Evolutionary conservation across 2,797 vertebrate species (phyloP).

Genomic region (Brachymystax lenok): DNA sequence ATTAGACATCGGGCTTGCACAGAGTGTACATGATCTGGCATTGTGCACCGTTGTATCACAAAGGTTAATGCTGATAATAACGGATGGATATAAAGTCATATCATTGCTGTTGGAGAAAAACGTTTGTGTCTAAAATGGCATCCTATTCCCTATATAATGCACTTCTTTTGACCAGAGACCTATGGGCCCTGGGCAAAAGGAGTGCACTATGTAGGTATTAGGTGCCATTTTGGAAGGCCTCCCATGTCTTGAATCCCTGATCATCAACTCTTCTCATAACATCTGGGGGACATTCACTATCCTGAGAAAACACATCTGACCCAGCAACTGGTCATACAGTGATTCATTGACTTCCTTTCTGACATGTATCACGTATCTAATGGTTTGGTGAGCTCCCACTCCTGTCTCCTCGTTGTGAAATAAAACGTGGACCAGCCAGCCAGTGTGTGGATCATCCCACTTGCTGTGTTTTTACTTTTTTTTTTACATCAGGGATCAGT

Average conservation of each 20-base stretch:
- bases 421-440: not conserved
- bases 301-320: constrained; percentile 18
- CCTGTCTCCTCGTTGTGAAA: not conserved
- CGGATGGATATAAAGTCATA: constrained; percentile 47
- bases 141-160: too few relatives aligned
- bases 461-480: not conserved
- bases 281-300: constrained; percentile 35
- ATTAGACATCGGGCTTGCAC: not conserved
- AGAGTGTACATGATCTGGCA: not conserved
- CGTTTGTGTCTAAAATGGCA: too few relatives aligned
- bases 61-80: constrained; percentile 25
- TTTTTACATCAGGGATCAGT: not conserved
- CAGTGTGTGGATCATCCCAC: not conserved
- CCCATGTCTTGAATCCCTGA: constrained; percentile 25
- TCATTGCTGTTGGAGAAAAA: constrained; percentile 35
- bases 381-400: not conserved
- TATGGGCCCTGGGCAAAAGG: too few relatives aligned
- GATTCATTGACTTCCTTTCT: constrained; percentile 28
- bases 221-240: too few relatives aligned
- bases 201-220: too few relatives aligned
- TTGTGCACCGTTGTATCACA: not conserved
- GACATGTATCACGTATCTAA: not conserved
- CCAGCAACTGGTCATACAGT: constrained; percentile 20
- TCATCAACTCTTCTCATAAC: constrained; percentile 22
- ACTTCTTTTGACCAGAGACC: too few relatives aligned